These are phyloP conservation scores for Siniperca knerii DNA, from an alignment of 2,113 vertebrate genomes.

Conservation along the genomic window DNA sequence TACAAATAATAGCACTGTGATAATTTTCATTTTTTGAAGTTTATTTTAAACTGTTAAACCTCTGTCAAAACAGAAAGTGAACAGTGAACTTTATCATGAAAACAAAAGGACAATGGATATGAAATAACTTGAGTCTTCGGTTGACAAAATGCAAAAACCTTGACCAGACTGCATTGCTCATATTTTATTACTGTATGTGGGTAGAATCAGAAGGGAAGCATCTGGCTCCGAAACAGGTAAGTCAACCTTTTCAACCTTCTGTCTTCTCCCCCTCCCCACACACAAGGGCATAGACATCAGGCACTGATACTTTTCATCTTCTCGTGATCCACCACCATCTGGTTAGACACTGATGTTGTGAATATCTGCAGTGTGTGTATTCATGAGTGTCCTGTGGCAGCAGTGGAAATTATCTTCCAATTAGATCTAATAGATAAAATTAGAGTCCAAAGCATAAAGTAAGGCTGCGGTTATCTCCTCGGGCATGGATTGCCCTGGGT, in stretches of 20 bases:
- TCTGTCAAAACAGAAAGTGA: neutral
- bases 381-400: conserved; percentile 41
- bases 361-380: conserved; percentile 14
- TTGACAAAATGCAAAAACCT: no score
- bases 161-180: neutral
- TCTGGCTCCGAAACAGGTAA: neutral
- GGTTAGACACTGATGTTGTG: conserved; percentile 9
- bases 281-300: neutral
- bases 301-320: conserved; percentile 26
- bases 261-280: neutral
- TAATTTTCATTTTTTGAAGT: no score
- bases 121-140: neutral
- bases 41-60: neutral
- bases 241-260: conserved; percentile 10
- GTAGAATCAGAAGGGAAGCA: neutral
- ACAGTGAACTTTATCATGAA: neutral
- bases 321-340: conserved; percentile 24
- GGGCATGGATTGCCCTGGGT: conserved; percentile 35
- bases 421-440: conserved; percentile 59
- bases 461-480: conserved; percentile 31
- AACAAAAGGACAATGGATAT: neutral
- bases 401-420: conserved; percentile 52
- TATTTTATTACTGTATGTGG: neutral
- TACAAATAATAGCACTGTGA: neutral
- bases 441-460: conserved; percentile 34